These are phyloP conservation scores for Stegodyphus dumicola DNA, from an alignment of 1,140 invertebrate genomes.

Conservation along the genomic window DNA sequence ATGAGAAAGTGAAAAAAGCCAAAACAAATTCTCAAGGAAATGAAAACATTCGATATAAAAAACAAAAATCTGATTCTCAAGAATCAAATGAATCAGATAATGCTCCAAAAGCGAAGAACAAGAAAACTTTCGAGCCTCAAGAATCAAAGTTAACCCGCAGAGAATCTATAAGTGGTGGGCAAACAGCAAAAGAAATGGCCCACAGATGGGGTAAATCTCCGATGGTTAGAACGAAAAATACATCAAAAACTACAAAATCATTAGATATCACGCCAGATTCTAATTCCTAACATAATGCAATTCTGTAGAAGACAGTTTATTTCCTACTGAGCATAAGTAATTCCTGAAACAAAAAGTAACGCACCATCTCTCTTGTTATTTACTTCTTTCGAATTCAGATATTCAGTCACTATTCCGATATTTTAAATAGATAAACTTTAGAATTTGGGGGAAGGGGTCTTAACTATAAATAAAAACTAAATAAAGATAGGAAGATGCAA, in stretches of 20 bases:
- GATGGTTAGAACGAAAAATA: slow-evolving; percentile 1
- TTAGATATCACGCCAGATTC: slow-evolving; percentile 19
- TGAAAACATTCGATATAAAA: not conserved
- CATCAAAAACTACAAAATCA: slow-evolving; percentile 26
- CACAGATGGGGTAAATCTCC: slow-evolving; percentile 40
- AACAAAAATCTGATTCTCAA: slow-evolving; percentile 49
- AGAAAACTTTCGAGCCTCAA: slow-evolving; percentile 16
- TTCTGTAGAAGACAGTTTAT: too few relatives aligned
- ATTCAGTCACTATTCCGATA: too few relatives aligned
- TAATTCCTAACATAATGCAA: not conserved
- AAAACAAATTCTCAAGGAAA: slow-evolving; percentile 38
- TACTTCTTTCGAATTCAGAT: too few relatives aligned
- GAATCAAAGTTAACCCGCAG: slow-evolving; percentile 28
- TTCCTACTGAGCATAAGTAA: too few relatives aligned
- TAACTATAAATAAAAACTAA: too few relatives aligned
- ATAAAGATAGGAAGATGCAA: too few relatives aligned
- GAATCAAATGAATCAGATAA: slow-evolving; percentile 42
- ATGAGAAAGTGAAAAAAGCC: not conserved
- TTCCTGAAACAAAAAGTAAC: too few relatives aligned
- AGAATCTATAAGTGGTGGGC: slow-evolving; percentile 16
- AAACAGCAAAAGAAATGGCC: not conserved
- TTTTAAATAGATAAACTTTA: too few relatives aligned
- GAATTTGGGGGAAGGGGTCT: too few relatives aligned
- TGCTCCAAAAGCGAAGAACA: slow-evolving; percentile 20
- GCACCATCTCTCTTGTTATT: too few relatives aligned